Evolutionary conservation across 1,140 invertebrate genomes (phyloP).

Genomic region (Mactra quadrangularis): DNA sequence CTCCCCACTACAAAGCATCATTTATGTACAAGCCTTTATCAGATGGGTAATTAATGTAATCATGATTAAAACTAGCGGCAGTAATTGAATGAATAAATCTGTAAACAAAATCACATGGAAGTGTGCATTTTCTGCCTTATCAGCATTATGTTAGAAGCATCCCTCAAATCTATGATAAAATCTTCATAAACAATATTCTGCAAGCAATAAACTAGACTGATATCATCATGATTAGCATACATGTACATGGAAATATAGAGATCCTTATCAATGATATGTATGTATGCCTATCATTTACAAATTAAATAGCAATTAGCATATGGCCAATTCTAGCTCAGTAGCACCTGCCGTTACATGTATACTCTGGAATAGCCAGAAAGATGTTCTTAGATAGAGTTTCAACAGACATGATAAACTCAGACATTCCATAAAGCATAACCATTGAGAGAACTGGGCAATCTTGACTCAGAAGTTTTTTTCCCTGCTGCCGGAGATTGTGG

Average conservation of each 20-base stretch:
- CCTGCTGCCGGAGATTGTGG: too few relatives aligned
- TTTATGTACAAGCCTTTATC: neutral
- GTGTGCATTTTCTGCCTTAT: too few relatives aligned
- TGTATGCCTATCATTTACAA: neutral
- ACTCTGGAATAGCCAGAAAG: too few relatives aligned
- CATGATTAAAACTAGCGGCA: too few relatives aligned
- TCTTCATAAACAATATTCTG: conserved; percentile 26
- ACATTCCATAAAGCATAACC: too few relatives aligned
- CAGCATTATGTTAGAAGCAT: neutral
- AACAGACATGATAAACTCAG: too few relatives aligned
- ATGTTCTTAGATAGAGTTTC: too few relatives aligned
- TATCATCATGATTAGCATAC: conserved; percentile 12
- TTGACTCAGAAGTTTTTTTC: too few relatives aligned
- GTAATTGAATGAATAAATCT: neutral
- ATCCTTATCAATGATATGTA: conserved; percentile 16
- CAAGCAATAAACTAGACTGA: conserved; percentile 17
- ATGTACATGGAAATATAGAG: conserved; percentile 37
- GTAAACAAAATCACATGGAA: neutral
- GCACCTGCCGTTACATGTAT: neutral
- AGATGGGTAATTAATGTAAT: neutral
- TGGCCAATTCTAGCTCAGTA: conserved; percentile 9
- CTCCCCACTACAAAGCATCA: neutral
- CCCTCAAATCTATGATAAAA: conserved; percentile 8
- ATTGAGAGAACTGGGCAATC: too few relatives aligned
- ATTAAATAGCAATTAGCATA: conserved; percentile 43